Evolutionary conservation across 2,888 invertebrate species (phyloP), one percentile per base, ranked within the genome.

Genomic region (Zygogramma bicolorata): DNA sequence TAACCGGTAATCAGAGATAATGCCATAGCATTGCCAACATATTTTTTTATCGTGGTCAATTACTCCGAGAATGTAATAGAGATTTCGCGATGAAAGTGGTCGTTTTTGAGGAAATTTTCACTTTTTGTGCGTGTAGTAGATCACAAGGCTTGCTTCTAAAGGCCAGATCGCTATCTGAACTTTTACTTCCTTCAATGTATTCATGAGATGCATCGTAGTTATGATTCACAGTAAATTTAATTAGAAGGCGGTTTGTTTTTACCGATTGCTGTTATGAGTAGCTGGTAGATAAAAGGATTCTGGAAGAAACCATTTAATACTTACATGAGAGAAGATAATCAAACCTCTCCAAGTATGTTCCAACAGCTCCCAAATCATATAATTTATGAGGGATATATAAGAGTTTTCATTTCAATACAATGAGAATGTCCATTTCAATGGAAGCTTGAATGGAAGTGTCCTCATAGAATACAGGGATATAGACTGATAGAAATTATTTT

Each of bases 11-110:
- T 63, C 29, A 31, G 15, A 31, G n/a, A n/a, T 58, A 58, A 58
- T 59, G 22, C 58, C 59, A 58, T 66, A 25, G 22, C 18, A 66
- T 40, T 58, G 53, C 18, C 13, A 15, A 6, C 13, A 15, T 20
- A 25, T 66, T 66, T 58, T 63, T 29, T 29, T 15, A 15, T 8
- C 27, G 18, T 18, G 27, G 15, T 34, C 40, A 58, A 66, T 25
- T 61, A 40, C 38, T 25, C 42, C 18, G 46, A 62, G 62, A 20
- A 5, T 29, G 27, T 40, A 42, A 42, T 40, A 18, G 25, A 63
- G 63, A 63, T 46, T 42, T 63, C 49, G n/a, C 34, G 66, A 66
- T 58, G 66, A 66, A 66, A 66, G 66, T 66, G 58, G 15, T 34
- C 3, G 57, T 49, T 65, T 65, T 65, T 57, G 53, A 49, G 18